These are phyloP conservation scores for Excalfactoria chinensis DNA, from an alignment of 2,113 vertebrate genomes.

Conservation along the genomic window DNA sequence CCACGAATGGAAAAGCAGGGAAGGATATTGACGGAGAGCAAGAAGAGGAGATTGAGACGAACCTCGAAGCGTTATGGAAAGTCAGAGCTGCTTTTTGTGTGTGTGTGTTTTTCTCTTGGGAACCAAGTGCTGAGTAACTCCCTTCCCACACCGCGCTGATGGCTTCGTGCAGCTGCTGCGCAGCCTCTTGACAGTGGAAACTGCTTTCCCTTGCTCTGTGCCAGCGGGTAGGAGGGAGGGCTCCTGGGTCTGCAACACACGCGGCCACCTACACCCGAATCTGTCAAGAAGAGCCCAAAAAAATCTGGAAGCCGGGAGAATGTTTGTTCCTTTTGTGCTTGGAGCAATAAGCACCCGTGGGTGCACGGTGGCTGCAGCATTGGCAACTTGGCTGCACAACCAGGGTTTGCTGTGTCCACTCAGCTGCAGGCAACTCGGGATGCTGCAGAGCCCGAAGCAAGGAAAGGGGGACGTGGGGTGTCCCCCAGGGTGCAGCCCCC, in stretches of 20 bases:
- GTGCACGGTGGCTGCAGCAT: not conserved
- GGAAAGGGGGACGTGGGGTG: not conserved
- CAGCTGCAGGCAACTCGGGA: not conserved
- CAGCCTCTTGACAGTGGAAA: slow-evolving; percentile 26
- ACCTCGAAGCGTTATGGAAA: slow-evolving; percentile 58
- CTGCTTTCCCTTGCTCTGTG: slow-evolving; percentile 41
- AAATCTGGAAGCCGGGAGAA: not conserved
- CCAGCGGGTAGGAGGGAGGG: slow-evolving; percentile 8
- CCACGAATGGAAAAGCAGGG: not conserved
- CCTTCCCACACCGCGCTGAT: slow-evolving; percentile 35
- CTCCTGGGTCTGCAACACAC: not conserved
- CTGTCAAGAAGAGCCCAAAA: not conserved
- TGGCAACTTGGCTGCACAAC: not conserved
- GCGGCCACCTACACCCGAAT: not conserved
- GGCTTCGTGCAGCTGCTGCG: not conserved
- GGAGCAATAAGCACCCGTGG: not conserved
- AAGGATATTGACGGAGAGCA: slow-evolving; percentile 17
- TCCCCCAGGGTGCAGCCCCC: too few species aligned
- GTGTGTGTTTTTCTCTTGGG: slow-evolving; percentile 10
- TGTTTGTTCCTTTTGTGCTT: not conserved
- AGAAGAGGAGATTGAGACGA: not conserved
- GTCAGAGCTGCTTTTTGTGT: not conserved
- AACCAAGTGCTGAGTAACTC: slow-evolving; percentile 42
- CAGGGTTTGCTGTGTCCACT: not conserved
- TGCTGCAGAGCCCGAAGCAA: not conserved